Evolutionary conservation across 2,113 vertebrate species (phyloP).

Genomic region (Mesocricetus auratus): DNA sequence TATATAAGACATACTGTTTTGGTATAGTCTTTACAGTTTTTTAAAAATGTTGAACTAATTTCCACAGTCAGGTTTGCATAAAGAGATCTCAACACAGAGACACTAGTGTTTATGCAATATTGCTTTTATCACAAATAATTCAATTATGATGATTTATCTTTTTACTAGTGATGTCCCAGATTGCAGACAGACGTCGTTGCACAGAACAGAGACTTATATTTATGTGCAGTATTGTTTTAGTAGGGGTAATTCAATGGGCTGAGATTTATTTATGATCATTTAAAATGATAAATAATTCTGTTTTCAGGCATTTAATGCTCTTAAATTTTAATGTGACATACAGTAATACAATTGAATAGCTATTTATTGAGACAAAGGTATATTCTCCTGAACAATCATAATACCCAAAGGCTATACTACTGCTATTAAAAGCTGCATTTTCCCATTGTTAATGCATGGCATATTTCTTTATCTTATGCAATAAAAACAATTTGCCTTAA

Average conservation of each 20-base stretch:
- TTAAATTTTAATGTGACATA: conserved; percentile 37
- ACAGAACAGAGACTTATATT: neutral
- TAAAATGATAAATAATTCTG: conserved; percentile 45
- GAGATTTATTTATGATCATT: conserved; percentile 54
- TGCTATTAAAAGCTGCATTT: neutral
- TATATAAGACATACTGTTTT: neutral
- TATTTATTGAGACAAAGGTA: neutral
- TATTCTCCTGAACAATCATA: conserved; percentile 49
- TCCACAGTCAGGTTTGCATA: neutral
- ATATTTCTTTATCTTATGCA: conserved; percentile 59
- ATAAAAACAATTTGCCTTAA: conserved; percentile 74
- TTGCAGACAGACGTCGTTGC: neutral
- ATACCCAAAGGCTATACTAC: conserved; percentile 28
- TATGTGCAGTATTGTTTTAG: neutral
- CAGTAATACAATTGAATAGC: neutral
- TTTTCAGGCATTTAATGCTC: conserved; percentile 37
- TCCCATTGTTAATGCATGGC: conserved; percentile 17
- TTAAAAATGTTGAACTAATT: conserved; percentile 43
- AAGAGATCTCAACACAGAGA: neutral
- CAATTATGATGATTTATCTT: conserved; percentile 6
- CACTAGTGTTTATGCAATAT: neutral
- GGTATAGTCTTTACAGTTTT: neutral
- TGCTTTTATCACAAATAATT: conserved; percentile 23
- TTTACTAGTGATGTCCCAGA: neutral
- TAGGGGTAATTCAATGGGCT: conserved; percentile 1